Conservation (phyloP, 2,888 invertebrate genomes). For the Calameuta pallipes region DNA sequence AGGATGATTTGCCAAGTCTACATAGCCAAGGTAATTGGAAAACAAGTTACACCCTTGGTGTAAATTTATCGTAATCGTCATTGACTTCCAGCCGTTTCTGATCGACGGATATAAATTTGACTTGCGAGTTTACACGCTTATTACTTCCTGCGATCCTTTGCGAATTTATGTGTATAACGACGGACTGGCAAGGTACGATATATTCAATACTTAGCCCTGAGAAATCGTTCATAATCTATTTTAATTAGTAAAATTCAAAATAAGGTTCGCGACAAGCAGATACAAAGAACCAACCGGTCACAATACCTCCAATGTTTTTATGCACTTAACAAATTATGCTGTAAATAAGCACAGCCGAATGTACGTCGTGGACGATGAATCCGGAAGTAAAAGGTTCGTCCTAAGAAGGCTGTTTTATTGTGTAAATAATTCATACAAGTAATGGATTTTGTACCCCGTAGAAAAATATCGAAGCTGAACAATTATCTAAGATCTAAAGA, state of each 20-base stretch:
- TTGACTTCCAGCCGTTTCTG: constrained; percentile 75
- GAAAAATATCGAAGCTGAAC: constrained; percentile 83
- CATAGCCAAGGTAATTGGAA: constrained; percentile 70
- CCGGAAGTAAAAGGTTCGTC: constrained; percentile 85
- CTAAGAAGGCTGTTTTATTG: not conserved
- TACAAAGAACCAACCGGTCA: constrained; percentile 86
- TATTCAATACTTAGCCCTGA: not conserved
- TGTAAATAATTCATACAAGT: constrained; percentile 6
- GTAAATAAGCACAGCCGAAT: constrained; percentile 91
- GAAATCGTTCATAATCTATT: not conserved
- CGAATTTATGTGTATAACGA: constrained; percentile 92
- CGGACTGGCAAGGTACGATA: constrained; percentile 79
- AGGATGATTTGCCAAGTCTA: constrained; percentile 90
- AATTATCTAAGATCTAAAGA: constrained; percentile 77
- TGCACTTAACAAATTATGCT: constrained; percentile 96
- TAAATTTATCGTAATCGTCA: not conserved
- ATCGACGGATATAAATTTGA: constrained; percentile 95
- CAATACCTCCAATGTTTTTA: constrained; percentile 88
- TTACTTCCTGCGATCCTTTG: constrained; percentile 91
- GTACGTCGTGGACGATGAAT: constrained; percentile 85
- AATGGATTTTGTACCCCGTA: constrained; percentile 47
- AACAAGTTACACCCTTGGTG: not conserved
- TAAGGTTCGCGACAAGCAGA: constrained; percentile 86
- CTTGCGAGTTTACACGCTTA: constrained; percentile 86
- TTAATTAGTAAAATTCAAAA: not conserved